Percentiles rank a stretch among this genome's conserved stretches.
Evolutionary conservation across 2,113 vertebrate species (phyloP).

Genomic region (Glaucidium brasilianum): DNA sequence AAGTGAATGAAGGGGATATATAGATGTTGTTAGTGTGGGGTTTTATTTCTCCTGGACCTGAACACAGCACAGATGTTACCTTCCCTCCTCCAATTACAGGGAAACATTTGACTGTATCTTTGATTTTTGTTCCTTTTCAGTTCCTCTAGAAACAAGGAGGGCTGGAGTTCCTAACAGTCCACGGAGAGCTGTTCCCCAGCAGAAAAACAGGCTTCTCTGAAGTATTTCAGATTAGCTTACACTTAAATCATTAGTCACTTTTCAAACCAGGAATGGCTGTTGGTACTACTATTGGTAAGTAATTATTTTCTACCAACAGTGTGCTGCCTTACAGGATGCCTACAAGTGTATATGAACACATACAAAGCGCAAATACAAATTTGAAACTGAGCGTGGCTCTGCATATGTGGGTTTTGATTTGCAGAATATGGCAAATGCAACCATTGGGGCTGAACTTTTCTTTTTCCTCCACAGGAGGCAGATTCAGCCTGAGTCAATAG

Average conservation of each 20-base stretch:
- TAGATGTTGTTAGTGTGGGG: neutral
- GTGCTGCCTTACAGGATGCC: neutral
- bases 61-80: neutral
- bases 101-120: neutral
- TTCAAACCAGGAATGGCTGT: neutral
- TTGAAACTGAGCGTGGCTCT: neutral
- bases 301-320: neutral
- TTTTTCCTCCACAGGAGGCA: conserved; percentile 10
- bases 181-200: neutral
- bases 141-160: neutral
- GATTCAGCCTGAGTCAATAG: neutral
- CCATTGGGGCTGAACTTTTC: neutral
- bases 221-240: neutral
- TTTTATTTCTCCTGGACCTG: neutral
- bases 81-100: neutral
- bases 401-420: neutral
- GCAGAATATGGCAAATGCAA: neutral
- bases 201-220: neutral
- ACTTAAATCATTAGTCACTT: neutral
- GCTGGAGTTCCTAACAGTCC: neutral
- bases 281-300: neutral
- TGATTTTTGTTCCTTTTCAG: neutral
- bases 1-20: neutral
- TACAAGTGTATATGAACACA: neutral
- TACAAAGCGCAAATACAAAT: neutral